These are phyloP conservation scores for Zaprionus taronus DNA, from an alignment of 1,140 invertebrate genomes.

Conservation along the genomic window DNA sequence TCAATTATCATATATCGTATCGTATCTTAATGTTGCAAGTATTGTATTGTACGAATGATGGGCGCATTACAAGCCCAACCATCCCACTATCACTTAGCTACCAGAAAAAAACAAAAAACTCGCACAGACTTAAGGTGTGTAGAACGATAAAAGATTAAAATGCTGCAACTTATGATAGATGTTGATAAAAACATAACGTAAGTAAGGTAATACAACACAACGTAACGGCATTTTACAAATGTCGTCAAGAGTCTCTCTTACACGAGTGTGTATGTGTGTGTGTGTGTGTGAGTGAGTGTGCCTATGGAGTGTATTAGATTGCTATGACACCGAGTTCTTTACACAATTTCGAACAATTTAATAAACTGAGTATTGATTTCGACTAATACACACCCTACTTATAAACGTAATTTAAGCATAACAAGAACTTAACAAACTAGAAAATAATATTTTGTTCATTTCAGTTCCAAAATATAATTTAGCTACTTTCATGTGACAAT, in stretches of 20 bases:
- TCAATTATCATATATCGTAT: conserved; percentile 58
- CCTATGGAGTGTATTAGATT: conserved; percentile 8
- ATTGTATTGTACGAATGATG: conserved; percentile 68
- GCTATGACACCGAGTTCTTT: conserved; percentile 26
- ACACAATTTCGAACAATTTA: conserved; percentile 13
- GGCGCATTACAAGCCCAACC: conserved; percentile 6
- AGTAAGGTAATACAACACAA: conserved; percentile 63
- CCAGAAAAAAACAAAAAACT: conserved; percentile 59
- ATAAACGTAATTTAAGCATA: conserved; percentile 6
- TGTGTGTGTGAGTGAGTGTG: conserved; percentile 3
- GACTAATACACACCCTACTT: conserved; percentile 8
- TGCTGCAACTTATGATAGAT: conserved; percentile 50
- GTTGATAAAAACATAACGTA: conserved; percentile 50
- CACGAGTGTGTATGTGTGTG: background rate
- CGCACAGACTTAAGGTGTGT: conserved; percentile 19
- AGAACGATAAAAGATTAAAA: conserved; percentile 61
- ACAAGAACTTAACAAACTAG: conserved; percentile 6
- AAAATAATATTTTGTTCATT: conserved; percentile 4
- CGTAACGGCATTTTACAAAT: conserved; percentile 78
- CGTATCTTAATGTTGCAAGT: conserved; percentile 65
- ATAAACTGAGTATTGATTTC: conserved; percentile 14
- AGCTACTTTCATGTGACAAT: background rate
- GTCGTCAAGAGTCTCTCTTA: conserved; percentile 52
- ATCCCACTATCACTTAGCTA: conserved; percentile 75
- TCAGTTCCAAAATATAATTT: conserved; percentile 5